Conservation (phyloP, 2,888 invertebrate genomes). For the Patella pellucida region DNA sequence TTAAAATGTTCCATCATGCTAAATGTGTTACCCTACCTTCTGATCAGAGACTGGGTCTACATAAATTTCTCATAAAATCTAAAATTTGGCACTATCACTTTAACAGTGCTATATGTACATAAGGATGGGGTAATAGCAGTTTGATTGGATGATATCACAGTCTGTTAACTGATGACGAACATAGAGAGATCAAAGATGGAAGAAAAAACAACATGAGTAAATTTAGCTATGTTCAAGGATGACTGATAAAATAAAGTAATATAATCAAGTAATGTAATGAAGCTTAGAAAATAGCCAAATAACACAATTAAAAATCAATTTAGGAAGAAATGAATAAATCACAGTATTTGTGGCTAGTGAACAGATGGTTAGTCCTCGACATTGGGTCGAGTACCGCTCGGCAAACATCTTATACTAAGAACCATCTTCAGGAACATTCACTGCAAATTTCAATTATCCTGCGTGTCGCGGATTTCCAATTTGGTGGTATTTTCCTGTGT, state of each 20-base stretch:
- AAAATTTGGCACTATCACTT: no score
- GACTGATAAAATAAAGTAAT: neutral
- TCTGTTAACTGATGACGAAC: neutral
- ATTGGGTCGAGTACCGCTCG: neutral
- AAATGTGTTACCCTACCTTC: no score
- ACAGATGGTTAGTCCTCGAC: neutral
- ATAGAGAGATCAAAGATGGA: neutral
- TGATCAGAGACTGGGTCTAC: no score
- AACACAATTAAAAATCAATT: neutral
- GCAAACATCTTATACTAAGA: conserved; percentile 5
- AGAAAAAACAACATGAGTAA: neutral
- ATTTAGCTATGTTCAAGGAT: neutral
- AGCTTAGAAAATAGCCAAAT: neutral
- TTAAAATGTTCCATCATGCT: no score
- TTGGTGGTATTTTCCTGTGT: neutral
- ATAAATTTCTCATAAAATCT: no score
- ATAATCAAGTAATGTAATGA: neutral
- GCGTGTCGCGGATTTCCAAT: neutral
- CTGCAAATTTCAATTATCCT: conserved; percentile 6
- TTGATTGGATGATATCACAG: neutral
- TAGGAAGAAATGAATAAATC: neutral
- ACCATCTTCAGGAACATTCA: conserved; percentile 4
- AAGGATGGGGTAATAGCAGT: neutral
- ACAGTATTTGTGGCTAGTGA: neutral
- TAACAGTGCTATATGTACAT: no score